phyloP scores from a whole-genome alignment of 2,888 invertebrate species.

The Trissolcus brochymenae region DNA sequence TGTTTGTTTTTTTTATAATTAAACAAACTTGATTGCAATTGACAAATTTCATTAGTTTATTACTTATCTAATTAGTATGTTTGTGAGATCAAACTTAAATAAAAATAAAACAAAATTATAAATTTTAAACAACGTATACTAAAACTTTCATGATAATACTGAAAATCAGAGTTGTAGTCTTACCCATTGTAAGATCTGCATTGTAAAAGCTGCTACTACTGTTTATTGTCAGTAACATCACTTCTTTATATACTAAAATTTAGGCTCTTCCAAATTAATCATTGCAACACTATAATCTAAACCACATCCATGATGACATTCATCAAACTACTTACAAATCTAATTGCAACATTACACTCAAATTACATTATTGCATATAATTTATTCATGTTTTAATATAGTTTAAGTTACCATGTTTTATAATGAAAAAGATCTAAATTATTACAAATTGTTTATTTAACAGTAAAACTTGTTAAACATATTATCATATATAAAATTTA shows the following conservation, averaged over 20 bases:
- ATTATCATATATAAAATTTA: background rate
- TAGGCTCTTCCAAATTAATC: slow-evolving; percentile 36
- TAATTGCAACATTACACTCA: slow-evolving; percentile 38
- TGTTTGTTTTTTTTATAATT: no score
- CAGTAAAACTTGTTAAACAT: background rate
- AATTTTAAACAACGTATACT: no score
- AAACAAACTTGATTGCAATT: no score
- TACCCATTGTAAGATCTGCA: slow-evolving; percentile 51
- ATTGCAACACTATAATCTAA: slow-evolving; percentile 40
- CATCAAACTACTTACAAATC: slow-evolving; percentile 22
- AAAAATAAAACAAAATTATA: no score
- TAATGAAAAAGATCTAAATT: background rate
- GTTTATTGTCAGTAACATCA: slow-evolving; percentile 17
- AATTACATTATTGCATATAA: slow-evolving; percentile 28
- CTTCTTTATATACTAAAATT: slow-evolving; percentile 49
- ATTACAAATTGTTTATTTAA: background rate
- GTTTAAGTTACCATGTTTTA: slow-evolving; percentile 20
- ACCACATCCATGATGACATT: slow-evolving; percentile 54
- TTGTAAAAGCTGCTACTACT: slow-evolving; percentile 33
- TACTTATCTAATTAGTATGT: no score
- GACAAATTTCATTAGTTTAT: no score
- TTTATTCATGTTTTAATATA: slow-evolving; percentile 38
- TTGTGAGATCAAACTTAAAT: no score
- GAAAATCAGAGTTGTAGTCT: slow-evolving; percentile 1
- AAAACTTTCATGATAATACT: no score